Percentiles rank a stretch among this genome's conserved stretches.
Conservation (phyloP, 2,113 vertebrate species). For the Eudyptes chrysolophus region DNA sequence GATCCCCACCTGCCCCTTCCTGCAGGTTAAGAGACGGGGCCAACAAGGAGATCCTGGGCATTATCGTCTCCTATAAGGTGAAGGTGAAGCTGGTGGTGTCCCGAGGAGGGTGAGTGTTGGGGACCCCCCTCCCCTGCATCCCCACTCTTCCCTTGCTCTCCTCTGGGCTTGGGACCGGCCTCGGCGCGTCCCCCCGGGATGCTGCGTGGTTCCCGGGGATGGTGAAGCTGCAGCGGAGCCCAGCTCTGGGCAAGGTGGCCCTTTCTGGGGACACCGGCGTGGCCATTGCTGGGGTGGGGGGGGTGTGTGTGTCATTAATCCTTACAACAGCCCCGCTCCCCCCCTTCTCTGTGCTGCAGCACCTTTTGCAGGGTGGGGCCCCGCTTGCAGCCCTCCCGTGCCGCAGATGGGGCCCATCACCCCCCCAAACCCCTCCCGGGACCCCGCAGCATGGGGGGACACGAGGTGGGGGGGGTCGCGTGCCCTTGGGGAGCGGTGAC, state of each 20-base stretch:
- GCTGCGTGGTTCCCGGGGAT: rapidly evolving
- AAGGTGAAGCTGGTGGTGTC: conserved; percentile 98
- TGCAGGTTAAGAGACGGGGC: conserved; percentile 89
- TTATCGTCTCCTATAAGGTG: conserved; percentile 97
- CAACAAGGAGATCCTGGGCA: conserved; percentile 93
- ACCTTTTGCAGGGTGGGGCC: not conserved
- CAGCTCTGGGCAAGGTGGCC: not conserved
- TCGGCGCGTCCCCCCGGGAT: not conserved
- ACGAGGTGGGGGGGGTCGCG: too few relatives aligned
- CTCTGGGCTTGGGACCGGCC: not conserved
- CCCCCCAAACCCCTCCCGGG: not conserved
- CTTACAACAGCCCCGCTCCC: not conserved
- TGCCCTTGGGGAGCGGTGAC: not conserved
- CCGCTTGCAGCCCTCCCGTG: not conserved
- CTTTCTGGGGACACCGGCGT: not conserved
- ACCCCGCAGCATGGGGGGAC: not conserved
- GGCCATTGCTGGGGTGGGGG: not conserved
- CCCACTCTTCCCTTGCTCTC: not conserved
- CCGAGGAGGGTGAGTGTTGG: conserved; percentile 87
- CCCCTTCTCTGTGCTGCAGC: not conserved
- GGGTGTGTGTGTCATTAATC: too few relatives aligned
- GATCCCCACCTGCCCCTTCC: not conserved
- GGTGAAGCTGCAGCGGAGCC: not conserved
- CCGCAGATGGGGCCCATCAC: not conserved
- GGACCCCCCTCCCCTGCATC: not conserved